phyloP scores from a whole-genome alignment of 1,140 invertebrate species.

The Cydia amplana region DNA sequence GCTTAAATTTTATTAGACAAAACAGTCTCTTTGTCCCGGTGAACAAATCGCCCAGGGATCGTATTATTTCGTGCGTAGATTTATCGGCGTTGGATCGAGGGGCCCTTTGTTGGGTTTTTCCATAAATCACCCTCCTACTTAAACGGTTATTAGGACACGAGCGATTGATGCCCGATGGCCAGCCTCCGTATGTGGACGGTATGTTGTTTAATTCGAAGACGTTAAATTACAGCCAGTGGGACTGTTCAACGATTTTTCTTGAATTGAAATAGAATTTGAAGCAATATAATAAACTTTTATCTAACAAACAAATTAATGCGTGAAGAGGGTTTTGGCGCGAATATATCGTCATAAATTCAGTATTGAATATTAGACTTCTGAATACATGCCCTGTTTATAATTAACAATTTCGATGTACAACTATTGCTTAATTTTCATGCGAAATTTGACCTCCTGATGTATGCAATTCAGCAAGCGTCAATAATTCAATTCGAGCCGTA shows the following conservation, averaged over 20 bases:
- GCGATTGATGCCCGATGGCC: conserved; percentile 56
- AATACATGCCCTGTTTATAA: no score
- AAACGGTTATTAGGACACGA: conserved; percentile 67
- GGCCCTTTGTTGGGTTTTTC: conserved; percentile 67
- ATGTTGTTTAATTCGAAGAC: background rate
- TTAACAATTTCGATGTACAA: no score
- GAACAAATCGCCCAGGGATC: conserved; percentile 68
- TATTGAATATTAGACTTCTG: no score
- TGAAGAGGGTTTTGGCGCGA: no score
- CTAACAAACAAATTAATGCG: no score
- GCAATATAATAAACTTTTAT: no score
- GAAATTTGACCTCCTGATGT: no score
- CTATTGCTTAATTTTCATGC: no score
- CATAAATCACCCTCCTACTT: conserved; percentile 70
- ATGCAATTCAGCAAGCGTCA: no score
- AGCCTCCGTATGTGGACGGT: conserved; percentile 8
- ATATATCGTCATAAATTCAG: no score
- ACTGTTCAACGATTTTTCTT: background rate
- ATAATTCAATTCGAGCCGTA: no score
- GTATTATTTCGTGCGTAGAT: conserved; percentile 74
- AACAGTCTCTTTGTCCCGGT: conserved; percentile 59
- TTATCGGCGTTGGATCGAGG: conserved; percentile 65
- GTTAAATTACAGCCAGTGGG: background rate
- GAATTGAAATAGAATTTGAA: background rate
- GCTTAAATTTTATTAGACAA: conserved; percentile 60